These are phyloP conservation scores for Drosophila ezoana DNA, from an alignment of 2,888 invertebrate genomes.

Conservation along the genomic window DNA sequence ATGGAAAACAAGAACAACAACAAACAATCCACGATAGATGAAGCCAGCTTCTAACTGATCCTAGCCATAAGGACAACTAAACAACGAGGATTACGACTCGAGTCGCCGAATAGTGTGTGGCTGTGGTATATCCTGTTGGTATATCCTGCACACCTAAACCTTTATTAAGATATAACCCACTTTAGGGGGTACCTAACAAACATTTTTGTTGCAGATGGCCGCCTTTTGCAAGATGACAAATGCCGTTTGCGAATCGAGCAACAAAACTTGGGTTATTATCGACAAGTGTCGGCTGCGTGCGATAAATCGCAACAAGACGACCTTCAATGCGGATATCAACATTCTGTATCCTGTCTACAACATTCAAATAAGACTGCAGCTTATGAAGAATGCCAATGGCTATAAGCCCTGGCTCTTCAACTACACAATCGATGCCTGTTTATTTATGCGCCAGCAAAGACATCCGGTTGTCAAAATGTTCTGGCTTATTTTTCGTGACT, in stretches of 20 bases:
- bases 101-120: too few relatives aligned
- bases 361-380: background rate
- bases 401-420: conserved; percentile 22
- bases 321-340: background rate
- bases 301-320: conserved; percentile 4
- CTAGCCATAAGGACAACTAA: too few relatives aligned
- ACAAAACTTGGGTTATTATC: conserved; percentile 21
- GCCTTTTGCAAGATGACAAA: conserved; percentile 21
- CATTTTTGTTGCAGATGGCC: background rate
- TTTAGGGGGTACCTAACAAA: too few relatives aligned
- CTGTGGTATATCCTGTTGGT: too few relatives aligned
- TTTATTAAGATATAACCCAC: too few relatives aligned
- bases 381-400: conserved; percentile 22
- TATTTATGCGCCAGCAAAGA: background rate
- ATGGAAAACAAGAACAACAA: too few relatives aligned
- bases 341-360: background rate
- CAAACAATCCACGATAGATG: too few relatives aligned
- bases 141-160: too few relatives aligned
- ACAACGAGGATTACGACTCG: too few relatives aligned
- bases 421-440: conserved; percentile 9
- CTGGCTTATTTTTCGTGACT: conserved; percentile 1
- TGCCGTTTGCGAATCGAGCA: conserved; percentile 19
- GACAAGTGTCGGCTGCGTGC: conserved; percentile 18
- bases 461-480: conserved; percentile 19
- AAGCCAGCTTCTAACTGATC: too few relatives aligned